Conservation (phyloP, 2,888 invertebrate genomes). For the Ceraclea dissimilis region DNA sequence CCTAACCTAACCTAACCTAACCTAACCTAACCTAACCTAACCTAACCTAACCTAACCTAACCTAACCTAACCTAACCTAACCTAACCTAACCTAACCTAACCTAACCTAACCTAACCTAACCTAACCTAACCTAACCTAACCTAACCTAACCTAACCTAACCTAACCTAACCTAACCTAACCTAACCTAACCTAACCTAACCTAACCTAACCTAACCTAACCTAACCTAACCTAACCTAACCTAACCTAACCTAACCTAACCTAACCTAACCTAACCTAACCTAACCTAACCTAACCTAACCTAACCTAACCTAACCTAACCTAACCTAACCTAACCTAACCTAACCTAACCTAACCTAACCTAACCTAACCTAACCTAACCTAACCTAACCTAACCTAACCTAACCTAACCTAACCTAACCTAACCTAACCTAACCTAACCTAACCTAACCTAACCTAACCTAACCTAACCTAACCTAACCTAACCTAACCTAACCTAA, state of each 20-base stretch:
- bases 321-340: slow-evolving; percentile 2
- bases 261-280: neutral
- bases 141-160: slow-evolving; percentile 1
- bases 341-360: slow-evolving; percentile 5
- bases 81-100: slow-evolving; percentile 3
- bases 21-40: slow-evolving; percentile 3
- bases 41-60: slow-evolving; percentile 3
- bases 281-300: slow-evolving; percentile 6
- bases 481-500: neutral
- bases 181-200: slow-evolving; percentile 1
- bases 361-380: slow-evolving; percentile 2
- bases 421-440: slow-evolving; percentile 5
- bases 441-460: slow-evolving; percentile 7
- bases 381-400: slow-evolving; percentile 4
- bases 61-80: slow-evolving; percentile 3
- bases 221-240: slow-evolving; percentile 1
- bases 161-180: slow-evolving; percentile 1
- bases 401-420: slow-evolving; percentile 6
- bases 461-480: slow-evolving; percentile 7
- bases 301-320: slow-evolving; percentile 1
- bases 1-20: slow-evolving; percentile 3
- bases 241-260: slow-evolving; percentile 1
- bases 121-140: slow-evolving; percentile 3
- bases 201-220: slow-evolving; percentile 3
- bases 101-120: slow-evolving; percentile 2